A percentile compares a stretch with the other conserved stretches of the same genome.
Conservation (phyloP, 1,140 invertebrate genomes). For the Zaprionus taronus region DNA sequence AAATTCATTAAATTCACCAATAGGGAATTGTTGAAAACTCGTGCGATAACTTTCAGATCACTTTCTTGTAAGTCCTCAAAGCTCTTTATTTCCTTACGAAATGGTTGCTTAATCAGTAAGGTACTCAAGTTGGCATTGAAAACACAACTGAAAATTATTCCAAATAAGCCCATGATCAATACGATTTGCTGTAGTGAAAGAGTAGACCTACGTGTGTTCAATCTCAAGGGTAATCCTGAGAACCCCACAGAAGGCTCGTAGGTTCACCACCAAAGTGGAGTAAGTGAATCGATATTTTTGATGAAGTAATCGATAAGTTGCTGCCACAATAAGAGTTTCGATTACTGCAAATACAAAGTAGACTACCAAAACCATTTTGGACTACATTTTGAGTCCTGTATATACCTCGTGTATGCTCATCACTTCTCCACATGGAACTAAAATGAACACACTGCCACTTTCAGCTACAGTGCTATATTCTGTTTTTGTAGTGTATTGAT, state of each 20-base stretch:
- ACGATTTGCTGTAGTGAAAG: conserved; percentile 32
- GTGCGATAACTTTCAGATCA: background rate
- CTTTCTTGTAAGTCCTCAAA: conserved; percentile 31
- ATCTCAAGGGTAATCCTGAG: conserved; percentile 34
- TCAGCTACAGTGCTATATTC: background rate
- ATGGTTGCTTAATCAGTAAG: conserved; percentile 30
- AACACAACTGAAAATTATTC: conserved; percentile 39
- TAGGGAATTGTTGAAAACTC: background rate
- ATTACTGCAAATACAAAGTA: conserved; percentile 36
- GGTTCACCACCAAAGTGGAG: conserved; percentile 33
- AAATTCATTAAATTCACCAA: too few relatives aligned
- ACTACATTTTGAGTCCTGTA: background rate
- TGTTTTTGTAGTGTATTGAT: background rate
- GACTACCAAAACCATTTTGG: conserved; percentile 6
- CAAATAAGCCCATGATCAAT: conserved; percentile 51
- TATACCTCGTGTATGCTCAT: conserved; percentile 29
- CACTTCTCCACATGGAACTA: conserved; percentile 41
- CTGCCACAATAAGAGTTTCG: conserved; percentile 21
- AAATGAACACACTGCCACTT: conserved; percentile 4
- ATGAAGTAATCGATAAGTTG: background rate
- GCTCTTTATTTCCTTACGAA: conserved; percentile 2
- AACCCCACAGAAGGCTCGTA: conserved; percentile 29
- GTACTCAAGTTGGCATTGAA: conserved; percentile 55
- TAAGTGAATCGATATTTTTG: background rate
- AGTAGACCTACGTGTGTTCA: background rate